These are phyloP conservation scores for Allacma fusca DNA, from an alignment of 2,888 invertebrate species.

Conservation along the genomic window DNA sequence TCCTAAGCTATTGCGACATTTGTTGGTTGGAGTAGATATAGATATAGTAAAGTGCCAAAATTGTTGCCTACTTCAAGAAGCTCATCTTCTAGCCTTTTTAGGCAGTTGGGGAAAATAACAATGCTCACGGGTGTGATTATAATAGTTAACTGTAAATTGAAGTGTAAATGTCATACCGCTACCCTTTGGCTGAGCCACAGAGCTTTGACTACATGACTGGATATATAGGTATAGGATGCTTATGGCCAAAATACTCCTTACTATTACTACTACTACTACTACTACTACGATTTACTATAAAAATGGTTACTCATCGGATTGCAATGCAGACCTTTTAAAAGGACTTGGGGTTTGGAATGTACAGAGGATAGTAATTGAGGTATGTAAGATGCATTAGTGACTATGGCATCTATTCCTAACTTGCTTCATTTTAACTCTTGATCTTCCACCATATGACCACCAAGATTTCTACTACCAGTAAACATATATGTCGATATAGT, in stretches of 20 bases:
- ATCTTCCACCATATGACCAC: no score
- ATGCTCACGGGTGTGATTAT: background rate
- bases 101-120: conserved; percentile 5
- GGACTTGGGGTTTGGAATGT: conserved; percentile 3
- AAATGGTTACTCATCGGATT: background rate
- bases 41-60: background rate
- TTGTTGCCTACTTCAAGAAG: background rate
- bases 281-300: background rate
- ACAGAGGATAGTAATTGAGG: no score
- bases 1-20: conserved; percentile 3
- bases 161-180: background rate
- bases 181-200: no score
- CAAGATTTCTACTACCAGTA: no score
- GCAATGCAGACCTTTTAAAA: background rate
- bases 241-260: no score
- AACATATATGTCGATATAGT: no score
- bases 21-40: background rate
- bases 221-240: no score
- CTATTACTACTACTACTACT: background rate
- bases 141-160: background rate
- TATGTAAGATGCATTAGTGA: no score
- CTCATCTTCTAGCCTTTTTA: background rate
- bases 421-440: no score
- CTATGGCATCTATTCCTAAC: no score
- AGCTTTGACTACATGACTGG: no score